Percentiles rank a stretch among this genome's conserved stretches.
Evolutionary conservation across 2,113 vertebrate species (phyloP).

Genomic region (Passer domesticus): DNA sequence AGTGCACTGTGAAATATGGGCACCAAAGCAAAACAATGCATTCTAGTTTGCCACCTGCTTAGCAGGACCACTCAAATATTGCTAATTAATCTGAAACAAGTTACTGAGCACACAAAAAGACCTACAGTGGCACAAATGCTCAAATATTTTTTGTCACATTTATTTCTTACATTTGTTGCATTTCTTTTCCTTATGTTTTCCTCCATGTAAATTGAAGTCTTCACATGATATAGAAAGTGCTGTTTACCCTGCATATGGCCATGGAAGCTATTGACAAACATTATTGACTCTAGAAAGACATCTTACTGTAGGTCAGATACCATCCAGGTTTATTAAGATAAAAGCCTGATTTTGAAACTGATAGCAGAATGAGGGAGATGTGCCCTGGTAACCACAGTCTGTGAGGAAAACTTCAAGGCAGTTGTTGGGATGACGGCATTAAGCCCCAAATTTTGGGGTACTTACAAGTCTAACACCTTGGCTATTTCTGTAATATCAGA

Average conservation of each 20-base stretch:
- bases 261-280: neutral
- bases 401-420: neutral
- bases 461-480: neutral
- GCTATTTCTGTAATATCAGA: neutral
- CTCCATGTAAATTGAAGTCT: neutral
- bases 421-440: neutral
- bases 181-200: neutral
- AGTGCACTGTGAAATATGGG: conserved; percentile 31
- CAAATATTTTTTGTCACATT: neutral
- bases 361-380: neutral
- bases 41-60: conserved; percentile 34
- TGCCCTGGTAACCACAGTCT: neutral
- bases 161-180: neutral
- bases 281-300: neutral
- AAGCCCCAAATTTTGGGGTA: neutral
- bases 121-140: neutral
- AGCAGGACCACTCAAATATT: neutral
- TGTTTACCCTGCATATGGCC: neutral
- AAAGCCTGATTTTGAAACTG: neutral
- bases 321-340: neutral
- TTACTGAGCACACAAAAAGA: neutral
- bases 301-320: neutral
- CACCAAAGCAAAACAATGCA: conserved; percentile 27
- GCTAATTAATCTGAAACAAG: conserved; percentile 12
- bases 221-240: neutral